Base-by-base conservation (phyloP, 30 jellyfish, hydroid and myxozoan species). In the Chrysaora quinquecirrha region DNA sequence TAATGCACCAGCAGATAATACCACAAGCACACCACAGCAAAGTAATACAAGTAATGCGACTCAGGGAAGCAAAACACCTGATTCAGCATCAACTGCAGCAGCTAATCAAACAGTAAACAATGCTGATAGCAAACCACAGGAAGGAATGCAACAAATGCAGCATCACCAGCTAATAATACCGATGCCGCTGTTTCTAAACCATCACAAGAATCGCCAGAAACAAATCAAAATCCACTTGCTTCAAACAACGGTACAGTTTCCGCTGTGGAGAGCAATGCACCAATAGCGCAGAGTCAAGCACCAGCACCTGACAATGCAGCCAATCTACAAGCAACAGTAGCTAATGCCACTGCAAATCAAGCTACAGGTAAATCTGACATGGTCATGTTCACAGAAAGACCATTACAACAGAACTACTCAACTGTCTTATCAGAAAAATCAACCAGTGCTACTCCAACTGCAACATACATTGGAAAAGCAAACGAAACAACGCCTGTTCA, bases 1-100 rank as follows among this genome's bases (percentile, higher is more conserved):
- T 52, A 20, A 52, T 16, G 25, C 29, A 52, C 68, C 54, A 52
- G 82, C 86, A 16, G 64, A 50, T 9, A 43, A 49, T 0, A 48
- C 24, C 28, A 43, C 89, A 0, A 32, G 43, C 29, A 43, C n/a
- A 2, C 48, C 71, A 49, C 2, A 31, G 23, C 19, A 6, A 38
- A 38, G 54, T 14, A 38, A 16, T 52, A 25, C 68, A 52, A 52
- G 29, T 3, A 52, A 19, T 19, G 68, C 68, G 3, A 9, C 68
- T 52, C 68, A 52, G 19, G 29, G 4, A 19, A 52, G 25, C 19
- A 2, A 10, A 19, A 3, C 54, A 38, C 6, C 54, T 38, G 68
- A 52, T 16, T 4, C 68, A 52, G 25, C 25, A 52, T 16, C 68
- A 10, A 52, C 9, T 52, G 19, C 25, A 9, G 6, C 68, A 52